Percentiles rank a stretch among this genome's conserved stretches.
These are phyloP conservation scores for Ceraclea dissimilis DNA, from an alignment of 2,888 invertebrate species.

Conservation along the genomic window DNA sequence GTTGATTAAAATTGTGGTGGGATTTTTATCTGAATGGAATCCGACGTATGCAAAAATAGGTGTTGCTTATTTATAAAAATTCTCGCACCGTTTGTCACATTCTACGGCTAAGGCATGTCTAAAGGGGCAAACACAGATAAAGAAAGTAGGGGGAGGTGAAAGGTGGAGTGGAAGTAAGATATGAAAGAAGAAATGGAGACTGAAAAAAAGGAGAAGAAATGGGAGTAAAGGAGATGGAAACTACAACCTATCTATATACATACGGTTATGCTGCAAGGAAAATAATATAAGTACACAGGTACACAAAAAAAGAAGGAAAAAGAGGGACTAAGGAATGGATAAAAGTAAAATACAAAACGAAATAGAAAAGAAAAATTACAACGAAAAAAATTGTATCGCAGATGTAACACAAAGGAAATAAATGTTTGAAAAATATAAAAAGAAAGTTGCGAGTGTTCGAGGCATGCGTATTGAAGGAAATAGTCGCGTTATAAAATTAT, in stretches of 20 bases:
- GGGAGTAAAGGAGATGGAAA: conserved; percentile 40
- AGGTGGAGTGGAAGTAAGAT: conserved; percentile 30
- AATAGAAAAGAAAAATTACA: neutral
- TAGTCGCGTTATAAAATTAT: no score
- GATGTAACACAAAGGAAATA: conserved; percentile 10
- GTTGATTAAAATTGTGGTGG: no score
- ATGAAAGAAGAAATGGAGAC: conserved; percentile 31
- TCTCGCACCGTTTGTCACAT: neutral
- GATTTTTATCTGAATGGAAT: no score
- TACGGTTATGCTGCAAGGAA: neutral
- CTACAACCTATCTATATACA: no score
- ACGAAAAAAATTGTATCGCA: neutral
- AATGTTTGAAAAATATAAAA: conserved; percentile 46
- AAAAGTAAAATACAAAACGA: neutral
- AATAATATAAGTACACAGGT: neutral
- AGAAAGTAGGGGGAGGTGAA: conserved; percentile 14
- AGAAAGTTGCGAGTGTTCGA: conserved; percentile 48
- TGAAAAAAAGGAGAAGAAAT: conserved; percentile 44
- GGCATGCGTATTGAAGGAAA: conserved; percentile 34
- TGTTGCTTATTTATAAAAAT: no score
- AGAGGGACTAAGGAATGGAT: neutral
- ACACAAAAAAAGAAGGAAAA: conserved; percentile 37
- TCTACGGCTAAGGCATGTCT: neutral
- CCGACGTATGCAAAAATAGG: no score
- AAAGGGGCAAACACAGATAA: conserved; percentile 8